Evolutionary conservation across 2,888 invertebrate genomes (phyloP), one percentile per base, ranked within the genome.

Genomic region (Cabera pusaria): DNA sequence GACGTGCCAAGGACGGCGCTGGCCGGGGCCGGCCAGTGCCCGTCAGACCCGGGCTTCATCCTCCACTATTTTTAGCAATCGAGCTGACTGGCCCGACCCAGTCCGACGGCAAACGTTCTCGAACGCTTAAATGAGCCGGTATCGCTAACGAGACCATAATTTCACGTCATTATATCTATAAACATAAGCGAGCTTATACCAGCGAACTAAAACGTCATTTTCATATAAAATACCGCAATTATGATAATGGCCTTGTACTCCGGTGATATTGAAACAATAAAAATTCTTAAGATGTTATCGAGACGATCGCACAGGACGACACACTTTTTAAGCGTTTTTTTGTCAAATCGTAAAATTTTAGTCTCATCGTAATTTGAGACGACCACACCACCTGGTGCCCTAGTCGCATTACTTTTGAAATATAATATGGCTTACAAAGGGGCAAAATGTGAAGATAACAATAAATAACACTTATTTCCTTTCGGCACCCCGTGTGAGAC

Each of bases 31-130:
- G 14, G 2, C 14, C 14, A 2, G 14, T n/a, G 14, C 16, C 17
- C 16, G 9, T 6, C 8, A 5, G 6, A 14, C 19, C 7, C 1
- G 9, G 4, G 2, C 40, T 75, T 79, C 74, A 72, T 67, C 74
- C 63, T 63, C 64, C 61, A 77, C 84, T 86, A 85, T 87, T 86
- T 87, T 85, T 86, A 86, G 81, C 76, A 67, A 78, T 77, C 78
- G 72, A 64, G 67, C 72, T 68, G 72, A 68, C 70, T 65, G 55
- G 55, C 63, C 64, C 51, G 54, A 16, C 21, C 37, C 21, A 8
- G 20, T 17, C 21, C 17, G 11, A 9, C 25, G 21, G 18, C 66
- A 67, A 72, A 72, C 66, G 62, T 69, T 65, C 53, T 64, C 65
- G 53, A 71, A 63, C 41, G 43, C 39, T 52, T 34, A 56, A 63